Evolutionary conservation across 2,113 vertebrate species (phyloP).

Genomic region (Callipepla californica): DNA sequence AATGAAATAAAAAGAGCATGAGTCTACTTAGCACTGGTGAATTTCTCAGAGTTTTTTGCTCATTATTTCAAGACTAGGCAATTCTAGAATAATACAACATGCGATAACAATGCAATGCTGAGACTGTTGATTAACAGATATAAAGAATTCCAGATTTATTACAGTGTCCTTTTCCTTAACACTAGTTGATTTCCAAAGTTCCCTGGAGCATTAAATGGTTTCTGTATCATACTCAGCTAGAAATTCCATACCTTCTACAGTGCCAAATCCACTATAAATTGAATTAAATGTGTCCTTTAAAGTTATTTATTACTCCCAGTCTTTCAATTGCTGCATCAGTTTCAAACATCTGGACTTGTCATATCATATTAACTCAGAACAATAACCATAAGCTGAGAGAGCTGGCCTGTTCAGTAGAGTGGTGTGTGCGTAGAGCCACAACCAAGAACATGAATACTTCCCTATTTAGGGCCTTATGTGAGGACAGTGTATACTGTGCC

Average conservation of each 20-base stretch:
- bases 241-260: slow-evolving; percentile 36
- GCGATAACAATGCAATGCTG: neutral
- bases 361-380: slow-evolving; percentile 29
- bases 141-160: neutral
- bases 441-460: neutral
- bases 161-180: neutral
- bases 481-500: neutral
- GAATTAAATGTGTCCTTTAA: slow-evolving; percentile 31
- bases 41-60: neutral
- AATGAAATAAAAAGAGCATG: neutral
- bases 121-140: slow-evolving; percentile 14
- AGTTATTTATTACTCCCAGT: slow-evolving; percentile 33
- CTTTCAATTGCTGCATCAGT: slow-evolving; percentile 10
- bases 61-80: slow-evolving; percentile 23
- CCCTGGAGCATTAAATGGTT: neutral
- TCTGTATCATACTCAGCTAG: neutral
- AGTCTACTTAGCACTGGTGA: neutral
- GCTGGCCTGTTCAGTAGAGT: neutral
- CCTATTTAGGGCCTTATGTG: neutral
- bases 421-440: neutral
- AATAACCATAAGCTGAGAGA: neutral
- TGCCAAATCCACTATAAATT: slow-evolving; percentile 39
- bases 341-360: slow-evolving; percentile 56
- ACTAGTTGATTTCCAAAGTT: neutral
- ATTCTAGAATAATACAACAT: neutral